Evolutionary conservation across 1,140 invertebrate species (phyloP).

Genomic region (Lepidurus packardi): DNA sequence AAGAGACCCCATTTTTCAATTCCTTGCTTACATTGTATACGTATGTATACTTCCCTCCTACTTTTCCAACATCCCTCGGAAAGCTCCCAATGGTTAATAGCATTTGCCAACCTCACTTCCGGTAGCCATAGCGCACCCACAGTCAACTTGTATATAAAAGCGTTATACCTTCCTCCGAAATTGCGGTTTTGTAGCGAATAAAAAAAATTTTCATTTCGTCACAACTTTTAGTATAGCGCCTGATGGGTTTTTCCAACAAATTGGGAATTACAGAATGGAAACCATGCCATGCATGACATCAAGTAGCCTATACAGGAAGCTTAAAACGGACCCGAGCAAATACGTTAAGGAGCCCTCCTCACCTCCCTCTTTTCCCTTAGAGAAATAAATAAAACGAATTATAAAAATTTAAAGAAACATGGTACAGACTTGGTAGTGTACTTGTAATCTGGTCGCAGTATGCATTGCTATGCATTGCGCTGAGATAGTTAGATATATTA

Average conservation of each 20-base stretch:
- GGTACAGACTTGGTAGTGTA: background rate
- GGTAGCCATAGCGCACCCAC: background rate
- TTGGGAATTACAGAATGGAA: no score
- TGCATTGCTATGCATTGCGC: background rate
- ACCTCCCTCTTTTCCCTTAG: no score
- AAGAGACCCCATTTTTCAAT: background rate
- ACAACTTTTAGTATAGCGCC: no score
- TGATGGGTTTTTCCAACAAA: no score
- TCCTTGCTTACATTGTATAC: background rate
- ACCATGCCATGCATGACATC: background rate
- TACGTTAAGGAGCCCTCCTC: background rate
- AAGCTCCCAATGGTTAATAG: background rate
- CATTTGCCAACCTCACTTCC: conserved; percentile 10
- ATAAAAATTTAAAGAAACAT: no score
- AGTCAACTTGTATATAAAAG: background rate
- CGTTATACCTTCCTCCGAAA: no score
- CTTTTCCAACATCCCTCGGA: background rate
- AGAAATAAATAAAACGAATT: no score
- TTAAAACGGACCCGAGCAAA: background rate
- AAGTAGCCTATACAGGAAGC: conserved; percentile 19
- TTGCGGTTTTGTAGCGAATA: no score
- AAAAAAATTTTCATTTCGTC: no score
- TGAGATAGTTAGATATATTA: background rate
- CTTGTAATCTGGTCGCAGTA: background rate
- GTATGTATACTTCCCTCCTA: conserved; percentile 35